A percentile compares a stretch with the other conserved stretches of the same genome.
These are phyloP conservation scores for Bos indicus DNA, from an alignment of 2,113 vertebrate species.

Conservation along the genomic window DNA sequence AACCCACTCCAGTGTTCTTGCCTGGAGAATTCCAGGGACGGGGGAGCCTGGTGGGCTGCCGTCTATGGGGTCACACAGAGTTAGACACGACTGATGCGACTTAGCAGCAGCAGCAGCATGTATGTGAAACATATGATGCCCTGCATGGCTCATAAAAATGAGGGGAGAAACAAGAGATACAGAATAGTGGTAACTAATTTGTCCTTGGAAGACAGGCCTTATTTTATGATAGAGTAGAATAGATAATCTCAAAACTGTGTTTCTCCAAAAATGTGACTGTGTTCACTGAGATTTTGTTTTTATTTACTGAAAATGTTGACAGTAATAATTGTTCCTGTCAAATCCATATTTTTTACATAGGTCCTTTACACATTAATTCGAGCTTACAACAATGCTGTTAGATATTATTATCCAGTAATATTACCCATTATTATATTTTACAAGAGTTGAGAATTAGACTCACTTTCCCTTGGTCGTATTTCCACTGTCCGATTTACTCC, in stretches of 20 bases:
- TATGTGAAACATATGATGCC: not conserved
- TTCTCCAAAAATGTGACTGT: not conserved
- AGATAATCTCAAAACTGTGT: not conserved
- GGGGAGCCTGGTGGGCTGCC: no score
- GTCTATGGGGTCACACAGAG: no score
- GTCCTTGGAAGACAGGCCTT: not conserved
- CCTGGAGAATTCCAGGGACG: no score
- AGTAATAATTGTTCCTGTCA: not conserved
- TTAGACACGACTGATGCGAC: no score
- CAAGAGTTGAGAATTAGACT: not conserved
- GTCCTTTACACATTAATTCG: not conserved
- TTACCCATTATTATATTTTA: not conserved
- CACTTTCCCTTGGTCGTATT: not conserved
- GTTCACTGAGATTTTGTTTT: not conserved
- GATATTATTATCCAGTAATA: not conserved
- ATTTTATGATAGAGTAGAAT: not conserved
- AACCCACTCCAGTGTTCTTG: no score
- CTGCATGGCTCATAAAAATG: not conserved
- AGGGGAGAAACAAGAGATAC: not conserved
- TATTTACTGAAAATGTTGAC: not conserved
- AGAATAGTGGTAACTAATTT: not conserved
- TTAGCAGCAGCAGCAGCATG: no score
- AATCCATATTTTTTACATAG: not conserved
- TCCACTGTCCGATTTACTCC: not conserved
- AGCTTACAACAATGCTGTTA: not conserved